phyloP scores from a whole-genome alignment of 2,113 vertebrate genomes.

The Podiceps cristatus region DNA sequence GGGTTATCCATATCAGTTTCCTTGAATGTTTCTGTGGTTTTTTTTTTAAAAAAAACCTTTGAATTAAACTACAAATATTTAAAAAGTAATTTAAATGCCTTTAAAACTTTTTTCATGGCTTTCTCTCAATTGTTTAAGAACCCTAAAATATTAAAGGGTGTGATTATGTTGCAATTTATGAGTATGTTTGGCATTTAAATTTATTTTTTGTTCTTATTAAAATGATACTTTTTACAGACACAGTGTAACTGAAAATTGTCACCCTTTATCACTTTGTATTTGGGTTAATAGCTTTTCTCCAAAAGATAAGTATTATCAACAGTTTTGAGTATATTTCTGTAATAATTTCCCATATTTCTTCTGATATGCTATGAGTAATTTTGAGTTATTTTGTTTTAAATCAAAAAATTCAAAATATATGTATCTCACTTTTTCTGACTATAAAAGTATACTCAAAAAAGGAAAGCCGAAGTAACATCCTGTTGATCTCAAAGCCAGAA shows the following conservation, averaged over 20 bases:
- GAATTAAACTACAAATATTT: not conserved
- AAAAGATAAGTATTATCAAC: not conserved
- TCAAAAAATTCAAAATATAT: not conserved
- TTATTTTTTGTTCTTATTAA: not conserved
- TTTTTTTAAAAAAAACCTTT: not conserved
- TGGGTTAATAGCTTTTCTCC: not conserved
- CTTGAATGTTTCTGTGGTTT: not conserved
- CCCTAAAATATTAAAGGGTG: not conserved
- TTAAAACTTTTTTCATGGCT: not conserved
- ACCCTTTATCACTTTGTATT: not conserved
- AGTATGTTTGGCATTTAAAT: not conserved
- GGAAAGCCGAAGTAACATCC: not conserved
- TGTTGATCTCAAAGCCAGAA: not conserved
- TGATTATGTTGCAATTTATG: not conserved
- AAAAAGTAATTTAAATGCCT: not conserved
- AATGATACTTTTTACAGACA: not conserved
- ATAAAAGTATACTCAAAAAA: not conserved
- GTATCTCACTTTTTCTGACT: not conserved
- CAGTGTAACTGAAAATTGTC: not conserved
- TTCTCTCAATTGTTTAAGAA: not conserved
- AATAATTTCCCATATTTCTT: not conserved
- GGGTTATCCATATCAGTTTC: not conserved
- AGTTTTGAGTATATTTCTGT: not conserved
- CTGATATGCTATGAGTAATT: not conserved
- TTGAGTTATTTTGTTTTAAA: not conserved